These are phyloP conservation scores for Pygocentrus nattereri DNA, from an alignment of 2,797 vertebrate species.

Conservation along the genomic window DNA sequence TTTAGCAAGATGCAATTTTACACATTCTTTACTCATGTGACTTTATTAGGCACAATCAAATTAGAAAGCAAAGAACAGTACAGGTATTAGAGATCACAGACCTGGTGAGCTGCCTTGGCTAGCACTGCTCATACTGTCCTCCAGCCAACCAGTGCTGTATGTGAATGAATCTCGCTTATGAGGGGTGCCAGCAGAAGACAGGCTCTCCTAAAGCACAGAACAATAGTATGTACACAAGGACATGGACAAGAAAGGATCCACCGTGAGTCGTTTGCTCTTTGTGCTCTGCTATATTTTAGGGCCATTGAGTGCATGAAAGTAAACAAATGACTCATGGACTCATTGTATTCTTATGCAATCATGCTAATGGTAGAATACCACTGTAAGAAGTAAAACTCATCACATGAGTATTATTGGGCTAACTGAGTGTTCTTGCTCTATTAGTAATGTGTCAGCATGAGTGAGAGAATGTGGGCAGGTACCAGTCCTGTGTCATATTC, in stretches of 20 bases:
- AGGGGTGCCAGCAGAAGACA: slow-evolving; percentile 86
- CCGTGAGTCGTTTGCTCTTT: not conserved
- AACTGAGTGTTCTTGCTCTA: not conserved
- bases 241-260: not conserved
- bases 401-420: not conserved
- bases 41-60: not conserved
- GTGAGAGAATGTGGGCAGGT: slow-evolving; percentile 40
- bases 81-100: slow-evolving; percentile 57
- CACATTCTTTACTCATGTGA: not conserved
- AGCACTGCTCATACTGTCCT: slow-evolving; percentile 84
- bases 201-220: slow-evolving; percentile 81
- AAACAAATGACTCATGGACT: not conserved
- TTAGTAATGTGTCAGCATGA: not conserved
- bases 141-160: slow-evolving; percentile 86
- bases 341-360: not conserved
- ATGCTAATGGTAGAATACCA: not conserved
- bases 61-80: not conserved
- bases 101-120: slow-evolving; percentile 84
- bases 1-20: not conserved
- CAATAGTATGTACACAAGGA: not conserved
- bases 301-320: not conserved
- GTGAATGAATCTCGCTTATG: slow-evolving; percentile 88
- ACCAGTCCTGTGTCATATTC: slow-evolving; percentile 90
- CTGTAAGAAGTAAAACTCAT: not conserved
- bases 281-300: not conserved